Evolutionary conservation across 1,140 invertebrate species (phyloP), one percentile per base, ranked within the genome.

Genomic region (Magallana angulata): DNA sequence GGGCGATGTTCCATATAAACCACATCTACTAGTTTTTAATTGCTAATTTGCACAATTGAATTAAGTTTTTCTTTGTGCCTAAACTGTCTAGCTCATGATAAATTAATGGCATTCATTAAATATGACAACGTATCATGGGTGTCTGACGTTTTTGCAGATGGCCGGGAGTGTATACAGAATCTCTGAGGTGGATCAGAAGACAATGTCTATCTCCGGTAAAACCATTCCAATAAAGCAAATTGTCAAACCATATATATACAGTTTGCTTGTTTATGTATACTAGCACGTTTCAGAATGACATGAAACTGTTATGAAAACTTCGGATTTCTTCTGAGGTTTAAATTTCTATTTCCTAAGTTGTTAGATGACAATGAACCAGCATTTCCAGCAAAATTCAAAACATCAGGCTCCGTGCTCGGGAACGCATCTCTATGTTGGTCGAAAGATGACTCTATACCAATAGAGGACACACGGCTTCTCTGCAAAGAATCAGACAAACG

Each of bases 61-160:
- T 8, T 7, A n/a, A 76, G 1, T 30, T 11, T 30, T 30, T 12
- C 36, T 12, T 76, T 36, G 68, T 62, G 60, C n/a, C 12, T n/a
- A 12, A 71, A 71, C 36, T 76, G 68, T 12, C 68, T 76, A 11
- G 12, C 18, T 36, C 4, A 2, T 30, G 24, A 7, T 76, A 12
- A 71, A 76, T 30, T 30, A 36, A 30, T 76, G 68, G 18, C 48
- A 76, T 76, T 76, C 68, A 30, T 76, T 76, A 68, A 71, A 30
- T 30, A 7, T 76, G 24, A 9, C 24, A 48, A 48, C 36, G 36
- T 48, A 48, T 48, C 36, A 48, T 48, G 5, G 36, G 36, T 48
- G 2, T 48, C 5, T 48, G 36, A 16, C 18, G 16, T 64, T 76
- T 7, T 76, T 76, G 18, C 24, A 76, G 68, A 12, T 76, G 6